Evolutionary conservation across 2,888 invertebrate genomes (phyloP).

Genomic region (Tricholauxania praeusta): DNA sequence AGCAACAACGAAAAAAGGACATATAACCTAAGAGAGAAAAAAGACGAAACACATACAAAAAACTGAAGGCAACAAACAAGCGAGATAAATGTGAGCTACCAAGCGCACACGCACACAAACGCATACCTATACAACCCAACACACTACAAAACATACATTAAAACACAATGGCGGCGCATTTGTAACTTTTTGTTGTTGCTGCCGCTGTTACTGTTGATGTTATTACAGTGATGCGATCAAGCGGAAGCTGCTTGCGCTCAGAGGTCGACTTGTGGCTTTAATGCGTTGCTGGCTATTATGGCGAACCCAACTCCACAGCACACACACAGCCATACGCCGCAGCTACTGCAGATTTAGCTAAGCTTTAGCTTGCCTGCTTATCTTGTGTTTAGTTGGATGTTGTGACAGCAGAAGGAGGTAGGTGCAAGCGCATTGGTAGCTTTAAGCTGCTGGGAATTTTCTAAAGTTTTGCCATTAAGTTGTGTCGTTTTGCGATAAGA

Average conservation of each 20-base stretch:
- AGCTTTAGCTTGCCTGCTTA: slow-evolving; percentile 1
- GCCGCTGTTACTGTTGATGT: neutral
- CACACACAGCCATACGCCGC: too few species aligned
- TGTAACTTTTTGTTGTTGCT: neutral
- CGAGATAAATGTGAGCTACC: neutral
- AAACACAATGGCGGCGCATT: neutral
- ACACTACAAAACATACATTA: neutral
- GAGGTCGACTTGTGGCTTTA: too few species aligned
- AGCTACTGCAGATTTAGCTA: neutral
- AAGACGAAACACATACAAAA: too few species aligned
- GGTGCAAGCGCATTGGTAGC: neutral
- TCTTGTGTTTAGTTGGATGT: neutral
- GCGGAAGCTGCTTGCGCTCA: neutral
- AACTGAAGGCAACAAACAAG: neutral
- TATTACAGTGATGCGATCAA: neutral
- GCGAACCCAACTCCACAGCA: neutral
- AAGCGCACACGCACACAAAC: neutral
- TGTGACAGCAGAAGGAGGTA: too few species aligned
- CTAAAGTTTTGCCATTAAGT: slow-evolving; percentile 26
- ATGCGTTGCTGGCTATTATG: neutral
- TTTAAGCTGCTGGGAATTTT: slow-evolving; percentile 18
- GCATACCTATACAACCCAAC: neutral
- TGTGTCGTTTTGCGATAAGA: slow-evolving; percentile 15
- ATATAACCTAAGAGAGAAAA: too few species aligned
- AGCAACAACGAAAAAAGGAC: too few species aligned